Evolutionary conservation across 2,888 invertebrate species (phyloP).

Genomic region (Toxonevra muliebris): DNA sequence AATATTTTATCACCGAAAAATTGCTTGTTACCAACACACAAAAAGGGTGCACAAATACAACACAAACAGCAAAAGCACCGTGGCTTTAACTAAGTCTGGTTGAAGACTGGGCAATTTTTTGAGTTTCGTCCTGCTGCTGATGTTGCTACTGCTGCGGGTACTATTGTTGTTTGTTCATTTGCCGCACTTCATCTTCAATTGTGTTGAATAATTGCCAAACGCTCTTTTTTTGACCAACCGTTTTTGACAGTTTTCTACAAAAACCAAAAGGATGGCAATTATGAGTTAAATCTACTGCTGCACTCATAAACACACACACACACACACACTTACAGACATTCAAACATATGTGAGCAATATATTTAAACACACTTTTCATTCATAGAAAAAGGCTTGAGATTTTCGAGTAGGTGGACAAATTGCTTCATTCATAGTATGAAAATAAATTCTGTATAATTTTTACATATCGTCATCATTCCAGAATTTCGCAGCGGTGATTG

Average conservation of each 20-base stretch:
- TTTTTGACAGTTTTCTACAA: slow-evolving; percentile 58
- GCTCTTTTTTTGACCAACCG: slow-evolving; percentile 60
- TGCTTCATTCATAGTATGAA: too few relatives aligned
- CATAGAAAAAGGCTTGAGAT: too few relatives aligned
- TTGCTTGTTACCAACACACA: slow-evolving; percentile 51
- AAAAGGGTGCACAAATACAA: slow-evolving; percentile 12
- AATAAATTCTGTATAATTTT: too few relatives aligned
- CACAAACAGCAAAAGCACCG: slow-evolving; percentile 12
- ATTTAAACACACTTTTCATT: too few relatives aligned
- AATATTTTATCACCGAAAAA: slow-evolving; percentile 65
- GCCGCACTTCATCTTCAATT: slow-evolving; percentile 64
- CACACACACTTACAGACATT: too few relatives aligned
- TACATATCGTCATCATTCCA: too few relatives aligned
- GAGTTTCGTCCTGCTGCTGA: slow-evolving; percentile 30
- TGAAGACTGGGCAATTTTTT: neutral
- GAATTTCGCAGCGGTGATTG: too few relatives aligned
- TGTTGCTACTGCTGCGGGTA: too few relatives aligned
- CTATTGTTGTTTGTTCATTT: slow-evolving; percentile 41
- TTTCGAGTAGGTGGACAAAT: too few relatives aligned
- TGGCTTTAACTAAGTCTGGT: too few relatives aligned
- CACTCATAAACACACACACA: too few relatives aligned
- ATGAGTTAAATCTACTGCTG: slow-evolving; percentile 14
- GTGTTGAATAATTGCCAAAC: slow-evolving; percentile 64
- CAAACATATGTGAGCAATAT: too few relatives aligned
- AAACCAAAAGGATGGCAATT: neutral